Conservation (phyloP, 2,113 vertebrate genomes). For the Microcebus griseorufus region DNA sequence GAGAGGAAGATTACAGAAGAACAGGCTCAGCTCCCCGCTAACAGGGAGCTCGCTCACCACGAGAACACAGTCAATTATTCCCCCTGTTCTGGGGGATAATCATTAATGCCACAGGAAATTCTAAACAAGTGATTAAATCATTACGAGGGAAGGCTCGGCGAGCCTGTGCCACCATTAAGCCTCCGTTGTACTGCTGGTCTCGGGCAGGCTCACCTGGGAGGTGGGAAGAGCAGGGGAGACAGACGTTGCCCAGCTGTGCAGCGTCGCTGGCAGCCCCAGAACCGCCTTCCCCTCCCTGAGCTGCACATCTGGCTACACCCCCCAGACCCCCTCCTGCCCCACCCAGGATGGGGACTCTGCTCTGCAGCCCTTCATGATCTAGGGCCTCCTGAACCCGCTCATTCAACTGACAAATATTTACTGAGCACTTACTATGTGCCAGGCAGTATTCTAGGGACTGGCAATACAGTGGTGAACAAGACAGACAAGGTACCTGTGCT, state of each 20-base stretch:
- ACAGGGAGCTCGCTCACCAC: slow-evolving; percentile 10
- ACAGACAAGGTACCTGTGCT: not conserved
- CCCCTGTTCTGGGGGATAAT: slow-evolving; percentile 60
- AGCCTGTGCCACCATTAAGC: slow-evolving; percentile 23
- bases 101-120: slow-evolving; percentile 77
- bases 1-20: slow-evolving; percentile 63
- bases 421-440: slow-evolving; percentile 29
- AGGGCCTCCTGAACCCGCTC: not conserved
- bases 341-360: not conserved
- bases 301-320: not conserved
- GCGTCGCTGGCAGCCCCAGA: not conserved
- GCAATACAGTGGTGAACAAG: not conserved
- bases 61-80: slow-evolving; percentile 66
- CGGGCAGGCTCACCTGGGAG: slow-evolving; percentile 3
- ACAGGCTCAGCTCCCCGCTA: slow-evolving; percentile 40
- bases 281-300: not conserved
- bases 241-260: not conserved
- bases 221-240: not conserved
- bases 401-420: not conserved
- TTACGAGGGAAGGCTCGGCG: slow-evolving; percentile 14
- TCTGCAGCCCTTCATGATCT: not conserved
- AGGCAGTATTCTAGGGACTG: not conserved
- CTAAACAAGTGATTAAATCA: slow-evolving; percentile 76
- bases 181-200: not conserved
- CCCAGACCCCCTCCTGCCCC: not conserved